These are phyloP conservation scores for Caracal caracal DNA, from an alignment of 2,113 vertebrate species.

Conservation along the genomic window DNA sequence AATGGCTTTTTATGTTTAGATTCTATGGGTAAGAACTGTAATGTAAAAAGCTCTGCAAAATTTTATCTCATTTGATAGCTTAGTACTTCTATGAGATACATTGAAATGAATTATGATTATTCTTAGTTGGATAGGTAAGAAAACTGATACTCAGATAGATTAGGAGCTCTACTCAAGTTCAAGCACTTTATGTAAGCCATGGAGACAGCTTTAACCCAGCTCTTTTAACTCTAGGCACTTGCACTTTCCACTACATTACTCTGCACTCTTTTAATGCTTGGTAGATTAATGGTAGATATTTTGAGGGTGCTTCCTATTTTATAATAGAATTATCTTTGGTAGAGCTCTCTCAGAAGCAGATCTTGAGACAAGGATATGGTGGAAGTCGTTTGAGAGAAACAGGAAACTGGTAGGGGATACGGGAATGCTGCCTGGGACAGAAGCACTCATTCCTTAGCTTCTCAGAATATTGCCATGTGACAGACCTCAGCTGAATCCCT, in stretches of 20 bases:
- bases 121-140: neutral
- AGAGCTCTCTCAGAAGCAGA: neutral
- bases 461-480: fast-evolving
- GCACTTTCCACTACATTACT: neutral
- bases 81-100: neutral
- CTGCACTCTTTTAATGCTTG: neutral
- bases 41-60: neutral
- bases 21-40: neutral
- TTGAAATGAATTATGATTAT: neutral
- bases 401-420: neutral
- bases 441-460: neutral
- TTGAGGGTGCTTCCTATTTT: neutral
- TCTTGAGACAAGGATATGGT: neutral
- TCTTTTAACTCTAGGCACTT: neutral
- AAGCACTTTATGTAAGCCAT: neutral
- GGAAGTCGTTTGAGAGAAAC: neutral
- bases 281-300: neutral
- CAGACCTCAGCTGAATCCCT: neutral
- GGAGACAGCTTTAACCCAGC: neutral
- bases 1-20: conserved; percentile 29
- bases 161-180: neutral
- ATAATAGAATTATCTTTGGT: neutral
- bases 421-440: no score
- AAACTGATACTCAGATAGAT: neutral
- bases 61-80: neutral